Base-by-base conservation (phyloP, 2,797 vertebrate species). In the Phrynocephalus guinanensis region DNA sequence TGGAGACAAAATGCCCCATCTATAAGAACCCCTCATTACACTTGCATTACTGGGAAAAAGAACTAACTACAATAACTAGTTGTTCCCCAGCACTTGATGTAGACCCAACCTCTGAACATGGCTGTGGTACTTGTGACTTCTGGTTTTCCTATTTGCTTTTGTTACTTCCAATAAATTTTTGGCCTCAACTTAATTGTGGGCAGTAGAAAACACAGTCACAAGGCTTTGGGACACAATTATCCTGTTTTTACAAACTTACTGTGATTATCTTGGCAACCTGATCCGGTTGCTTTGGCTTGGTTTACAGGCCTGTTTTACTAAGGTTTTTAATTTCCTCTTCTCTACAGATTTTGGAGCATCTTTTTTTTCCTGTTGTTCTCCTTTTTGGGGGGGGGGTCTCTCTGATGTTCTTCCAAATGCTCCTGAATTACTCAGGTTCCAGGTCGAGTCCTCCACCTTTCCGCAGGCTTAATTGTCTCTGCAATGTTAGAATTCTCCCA, bases 311-410 rank as follows among this genome's bases (percentile, higher is more conserved):
- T 76, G 24, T 84, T 84, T 63, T 70, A 76, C 63, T 70, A 70
- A 20, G 85, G 82, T 76, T 88, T 86, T 85, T 88, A 63, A 68
- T 91, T 82, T 91, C 88, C 90, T 81, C 79, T 63, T 66, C 76
- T 63, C 33, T 83, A 24, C 56, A 48, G 38, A n/a, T 63, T 73
- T 83, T 44, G 75, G 72, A 86, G 68, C 83, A 63, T 60, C 3
- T 22, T 72, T 20, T 30, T 0, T 75, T 0, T 68, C n/a, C 9
- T 13, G n/a, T 48, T 38, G 20, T 16, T 8, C 10, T 8, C 1
- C 8, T n/a, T 56, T 83, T 56, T 83, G 44, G 13, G 6, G 6
- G 38, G 38, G 38, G 3, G 80, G 80, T 44, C 52, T 22, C 56
- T 86, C 82, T 81, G 67, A 77, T 52, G n/a, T 71, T 50, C 66